Evolutionary conservation across 1,140 invertebrate genomes (phyloP).

Genomic region (Trichonephila clavipes): DNA sequence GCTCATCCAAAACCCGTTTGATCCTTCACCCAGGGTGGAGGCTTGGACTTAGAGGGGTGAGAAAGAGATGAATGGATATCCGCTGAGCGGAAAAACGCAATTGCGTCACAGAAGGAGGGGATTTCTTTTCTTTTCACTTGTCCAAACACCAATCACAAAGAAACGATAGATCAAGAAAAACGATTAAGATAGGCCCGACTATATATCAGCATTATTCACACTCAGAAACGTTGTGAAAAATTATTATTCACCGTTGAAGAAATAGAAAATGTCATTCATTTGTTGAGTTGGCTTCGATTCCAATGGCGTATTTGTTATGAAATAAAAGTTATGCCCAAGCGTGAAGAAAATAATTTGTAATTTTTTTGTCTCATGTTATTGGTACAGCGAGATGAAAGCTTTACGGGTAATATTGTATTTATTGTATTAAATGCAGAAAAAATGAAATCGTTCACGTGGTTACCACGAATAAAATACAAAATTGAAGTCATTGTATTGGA

Average conservation of each 20-base stretch:
- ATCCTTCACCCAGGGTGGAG: conserved; percentile 50
- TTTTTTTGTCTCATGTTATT: too few species aligned
- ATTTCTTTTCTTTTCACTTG: conserved; percentile 48
- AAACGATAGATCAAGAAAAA: conserved; percentile 55
- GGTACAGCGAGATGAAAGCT: too few species aligned
- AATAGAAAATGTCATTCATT: conserved; percentile 15
- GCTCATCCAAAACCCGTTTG: conserved; percentile 68
- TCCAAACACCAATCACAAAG: conserved; percentile 72
- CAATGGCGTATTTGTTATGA: background rate
- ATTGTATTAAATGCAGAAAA: too few species aligned
- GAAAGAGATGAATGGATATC: conserved; percentile 63
- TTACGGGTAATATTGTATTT: too few species aligned
- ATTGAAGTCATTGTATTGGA: too few species aligned
- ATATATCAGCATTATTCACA: conserved; percentile 59
- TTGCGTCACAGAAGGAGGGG: conserved; percentile 56
- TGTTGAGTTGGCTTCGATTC: background rate
- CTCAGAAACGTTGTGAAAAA: conserved; percentile 12
- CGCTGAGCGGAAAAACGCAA: conserved; percentile 72
- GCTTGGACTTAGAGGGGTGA: conserved; percentile 60
- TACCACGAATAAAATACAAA: too few species aligned
- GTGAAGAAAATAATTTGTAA: too few species aligned
- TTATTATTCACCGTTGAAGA: conserved; percentile 2
- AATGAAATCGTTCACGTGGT: too few species aligned
- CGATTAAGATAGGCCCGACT: conserved; percentile 57
- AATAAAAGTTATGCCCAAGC: background rate